These are phyloP conservation scores for Hypsibius dujardini DNA, from an alignment of 1,140 invertebrate genomes.

Conservation along the genomic window DNA sequence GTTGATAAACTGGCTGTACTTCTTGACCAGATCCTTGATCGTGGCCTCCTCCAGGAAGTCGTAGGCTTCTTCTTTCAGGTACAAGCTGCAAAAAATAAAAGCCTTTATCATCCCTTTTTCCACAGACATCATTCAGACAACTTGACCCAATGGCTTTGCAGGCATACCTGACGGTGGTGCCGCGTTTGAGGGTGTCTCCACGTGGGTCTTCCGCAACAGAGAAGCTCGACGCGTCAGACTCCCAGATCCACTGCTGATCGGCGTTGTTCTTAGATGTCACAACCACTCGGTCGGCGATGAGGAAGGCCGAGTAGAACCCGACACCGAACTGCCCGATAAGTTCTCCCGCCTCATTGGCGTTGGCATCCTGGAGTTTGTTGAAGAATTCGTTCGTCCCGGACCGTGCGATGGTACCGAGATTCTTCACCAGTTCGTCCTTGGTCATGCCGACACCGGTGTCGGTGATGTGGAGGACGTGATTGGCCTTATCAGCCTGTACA, in stretches of 20 bases:
- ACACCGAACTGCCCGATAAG: slow-evolving; percentile 73
- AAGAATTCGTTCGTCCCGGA: slow-evolving; percentile 97
- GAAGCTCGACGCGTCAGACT: slow-evolving; percentile 76
- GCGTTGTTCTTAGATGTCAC: slow-evolving; percentile 91
- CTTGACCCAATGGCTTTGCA: slow-evolving; percentile 7
- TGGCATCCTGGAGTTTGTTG: slow-evolving; percentile 65
- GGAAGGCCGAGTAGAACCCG: slow-evolving; percentile 90
- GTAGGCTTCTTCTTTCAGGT: slow-evolving; percentile 86
- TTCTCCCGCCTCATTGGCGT: slow-evolving; percentile 40
- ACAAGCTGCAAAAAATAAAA: slow-evolving; percentile 42
- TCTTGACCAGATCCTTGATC: slow-evolving; percentile 71
- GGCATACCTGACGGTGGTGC: slow-evolving; percentile 50
- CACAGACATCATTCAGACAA: too few relatives aligned
- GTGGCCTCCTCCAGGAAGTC: slow-evolving; percentile 87
- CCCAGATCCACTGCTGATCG: slow-evolving; percentile 93
- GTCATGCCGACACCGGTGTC: slow-evolving; percentile 99
- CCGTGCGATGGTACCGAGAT: slow-evolving; percentile 96
- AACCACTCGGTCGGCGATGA: slow-evolving; percentile 67
- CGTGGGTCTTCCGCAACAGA: slow-evolving; percentile 79
- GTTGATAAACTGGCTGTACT: slow-evolving; percentile 99
- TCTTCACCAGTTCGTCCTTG: slow-evolving; percentile 75
- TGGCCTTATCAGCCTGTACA: slow-evolving; percentile 75
- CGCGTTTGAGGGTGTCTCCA: slow-evolving; percentile 68
- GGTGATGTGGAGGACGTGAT: slow-evolving; percentile 74
- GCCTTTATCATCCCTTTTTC: slow-evolving; percentile 18